These are phyloP conservation scores for Artemisiospiza belli DNA, from an alignment of 2,113 vertebrate genomes.

Conservation along the genomic window DNA sequence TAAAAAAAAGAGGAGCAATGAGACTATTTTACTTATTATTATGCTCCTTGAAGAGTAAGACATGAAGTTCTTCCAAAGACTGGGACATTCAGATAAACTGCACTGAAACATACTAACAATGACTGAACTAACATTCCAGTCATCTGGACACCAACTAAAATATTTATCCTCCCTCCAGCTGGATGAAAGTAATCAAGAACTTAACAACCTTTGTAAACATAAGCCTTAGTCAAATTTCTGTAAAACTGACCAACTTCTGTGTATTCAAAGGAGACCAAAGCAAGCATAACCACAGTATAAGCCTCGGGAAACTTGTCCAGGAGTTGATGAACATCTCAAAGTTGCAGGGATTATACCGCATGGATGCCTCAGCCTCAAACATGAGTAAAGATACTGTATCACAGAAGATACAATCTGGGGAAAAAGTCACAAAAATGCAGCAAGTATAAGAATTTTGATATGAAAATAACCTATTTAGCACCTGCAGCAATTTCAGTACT, in stretches of 20 bases:
- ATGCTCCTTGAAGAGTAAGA: not conserved
- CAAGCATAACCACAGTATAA: not conserved
- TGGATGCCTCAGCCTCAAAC: not conserved
- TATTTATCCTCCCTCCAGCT: not conserved
- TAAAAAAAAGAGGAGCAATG: not conserved
- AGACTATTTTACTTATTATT: not conserved
- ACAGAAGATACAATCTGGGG: not conserved
- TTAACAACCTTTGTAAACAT: not conserved
- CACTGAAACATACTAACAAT: not conserved
- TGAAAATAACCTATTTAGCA: not conserved
- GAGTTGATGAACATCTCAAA: not conserved
- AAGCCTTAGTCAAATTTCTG: not conserved
- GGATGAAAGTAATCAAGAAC: not conserved
- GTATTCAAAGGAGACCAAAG: fast-evolving
- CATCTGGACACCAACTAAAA: not conserved
- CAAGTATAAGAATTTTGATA: not conserved
- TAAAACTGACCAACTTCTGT: not conserved
- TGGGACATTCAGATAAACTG: not conserved
- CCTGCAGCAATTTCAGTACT: not conserved
- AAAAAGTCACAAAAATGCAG: not conserved
- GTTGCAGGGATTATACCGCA: not conserved
- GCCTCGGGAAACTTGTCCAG: not conserved
- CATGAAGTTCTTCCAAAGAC: not conserved
- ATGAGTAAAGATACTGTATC: not conserved
- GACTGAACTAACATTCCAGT: not conserved